Evolutionary conservation across 2,113 vertebrate species (phyloP), one percentile per base, ranked within the genome.

Genomic region (Plecotus auritus): DNA sequence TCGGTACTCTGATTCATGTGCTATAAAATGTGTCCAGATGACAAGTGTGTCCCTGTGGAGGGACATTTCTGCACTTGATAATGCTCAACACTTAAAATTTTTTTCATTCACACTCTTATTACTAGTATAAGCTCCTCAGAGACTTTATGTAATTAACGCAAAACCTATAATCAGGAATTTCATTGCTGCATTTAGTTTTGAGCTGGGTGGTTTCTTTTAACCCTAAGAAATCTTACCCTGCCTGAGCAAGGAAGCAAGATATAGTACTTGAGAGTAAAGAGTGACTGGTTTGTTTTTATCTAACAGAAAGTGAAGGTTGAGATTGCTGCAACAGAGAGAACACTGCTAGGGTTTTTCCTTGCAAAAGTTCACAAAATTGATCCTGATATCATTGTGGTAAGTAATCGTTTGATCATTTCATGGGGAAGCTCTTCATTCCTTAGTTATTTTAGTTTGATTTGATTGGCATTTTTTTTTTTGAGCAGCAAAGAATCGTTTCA

Each of bases 341-440:
- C 99, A 28, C 98, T 99, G 92, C 98, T 99, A 67, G 99, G 99
- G 72, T 99, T 99, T 98, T 99, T 99, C 95, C 98, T 99, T 96
- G 99, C 99, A 2, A 99, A 99, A 98, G 98, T 99, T 98, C 99
- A 99, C 98, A 99, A 99, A 98, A 99, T 99, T 78, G 99, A 99
- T 97, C 99, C 99, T 73, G 99, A 99, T 83, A 98, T 99, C 95
- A 98, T 99, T 98, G 99, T 99, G 99, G 99, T 99, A 97, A 99
- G 99, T 99, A 97, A 91, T 74, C 92, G 72, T 95, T 93, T 92
- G 77, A 70, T 88, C 59, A 23, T 95, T n/a, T 84, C 1, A 1
- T 76, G 20, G 56, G 49, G 56, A 40, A 90, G 49, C 35, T 89
- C 51, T 87, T 95, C 49, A 95, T 90, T 86, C 32, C 35, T 86